A percentile compares a stretch with the other conserved stretches of the same genome.
These are phyloP conservation scores for Trinorchestia longiramus DNA, from an alignment of 1,140 invertebrate genomes.

Conservation along the genomic window DNA sequence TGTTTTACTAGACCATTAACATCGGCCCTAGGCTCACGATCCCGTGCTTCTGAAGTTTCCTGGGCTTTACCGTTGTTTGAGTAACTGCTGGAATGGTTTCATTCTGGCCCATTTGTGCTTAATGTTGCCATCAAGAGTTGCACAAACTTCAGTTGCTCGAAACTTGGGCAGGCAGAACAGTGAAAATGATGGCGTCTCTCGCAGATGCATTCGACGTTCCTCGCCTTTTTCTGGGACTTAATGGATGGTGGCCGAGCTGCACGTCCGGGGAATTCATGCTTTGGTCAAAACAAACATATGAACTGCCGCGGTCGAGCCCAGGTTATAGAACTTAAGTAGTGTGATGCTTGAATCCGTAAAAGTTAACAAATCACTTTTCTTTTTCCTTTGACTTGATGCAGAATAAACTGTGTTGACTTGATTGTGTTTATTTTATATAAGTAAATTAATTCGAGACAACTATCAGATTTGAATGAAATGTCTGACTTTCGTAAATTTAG, in stretches of 20 bases:
- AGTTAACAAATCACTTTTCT: background rate
- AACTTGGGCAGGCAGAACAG: constrained; percentile 2
- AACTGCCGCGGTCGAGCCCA: background rate
- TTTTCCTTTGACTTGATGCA: background rate
- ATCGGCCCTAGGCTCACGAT: constrained; percentile 3
- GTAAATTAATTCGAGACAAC: background rate
- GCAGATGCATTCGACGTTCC: background rate
- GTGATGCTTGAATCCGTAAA: background rate
- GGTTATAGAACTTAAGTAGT: background rate
- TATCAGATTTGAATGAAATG: background rate
- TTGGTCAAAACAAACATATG: constrained; percentile 1
- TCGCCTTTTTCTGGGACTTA: background rate
- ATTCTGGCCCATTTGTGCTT: constrained; percentile 34
- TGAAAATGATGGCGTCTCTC: constrained; percentile 28
- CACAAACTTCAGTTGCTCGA: background rate
- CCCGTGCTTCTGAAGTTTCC: constrained; percentile 1
- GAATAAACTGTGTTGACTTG: background rate
- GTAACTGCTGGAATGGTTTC: constrained; percentile 22
- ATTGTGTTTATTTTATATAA: too few species aligned
- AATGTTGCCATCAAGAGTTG: constrained; percentile 21
- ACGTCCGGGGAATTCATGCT: background rate
- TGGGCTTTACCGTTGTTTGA: constrained; percentile 17
- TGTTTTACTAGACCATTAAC: constrained; percentile 7
- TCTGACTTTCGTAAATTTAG: too few species aligned
- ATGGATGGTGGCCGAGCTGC: background rate